These are phyloP conservation scores for Meteorus cinctellus DNA, from an alignment of 2,888 invertebrate genomes.

Conservation along the genomic window DNA sequence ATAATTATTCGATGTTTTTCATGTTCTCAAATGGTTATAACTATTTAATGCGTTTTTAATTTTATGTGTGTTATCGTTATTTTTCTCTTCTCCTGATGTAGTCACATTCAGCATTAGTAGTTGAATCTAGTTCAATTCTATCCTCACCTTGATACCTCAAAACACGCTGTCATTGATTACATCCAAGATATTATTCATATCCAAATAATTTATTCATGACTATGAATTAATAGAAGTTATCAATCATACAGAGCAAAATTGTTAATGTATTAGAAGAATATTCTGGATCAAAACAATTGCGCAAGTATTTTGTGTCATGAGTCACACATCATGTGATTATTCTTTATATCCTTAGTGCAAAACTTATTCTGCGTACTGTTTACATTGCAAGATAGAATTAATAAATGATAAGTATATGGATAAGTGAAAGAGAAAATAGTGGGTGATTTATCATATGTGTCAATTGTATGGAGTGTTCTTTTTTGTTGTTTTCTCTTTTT, in stretches of 20 bases:
- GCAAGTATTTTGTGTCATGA: background rate
- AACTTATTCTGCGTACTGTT: background rate
- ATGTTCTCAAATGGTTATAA: background rate
- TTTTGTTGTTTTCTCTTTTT: constrained; percentile 53
- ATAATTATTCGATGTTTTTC: constrained; percentile 14
- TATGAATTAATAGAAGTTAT: background rate
- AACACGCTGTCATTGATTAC: too few relatives aligned
- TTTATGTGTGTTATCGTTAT: background rate
- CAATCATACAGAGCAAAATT: background rate
- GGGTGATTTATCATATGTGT: background rate
- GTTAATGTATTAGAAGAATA: background rate
- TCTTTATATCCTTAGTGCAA: background rate
- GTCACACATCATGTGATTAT: background rate
- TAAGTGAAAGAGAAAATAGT: constrained; percentile 9
- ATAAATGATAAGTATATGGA: background rate
- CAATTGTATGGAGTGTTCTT: constrained; percentile 22
- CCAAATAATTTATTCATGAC: background rate
- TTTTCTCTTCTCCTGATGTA: background rate
- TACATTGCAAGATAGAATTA: background rate
- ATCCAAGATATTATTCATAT: background rate
- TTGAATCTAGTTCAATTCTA: background rate
- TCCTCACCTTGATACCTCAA: background rate
- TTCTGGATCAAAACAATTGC: constrained; percentile 8
- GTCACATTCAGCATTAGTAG: background rate
- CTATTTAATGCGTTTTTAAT: background rate